phyloP scores from a whole-genome alignment of 30 jellyfish, hydroid and myxozoan species.

The Calvadosia cruxmelitensis region DNA sequence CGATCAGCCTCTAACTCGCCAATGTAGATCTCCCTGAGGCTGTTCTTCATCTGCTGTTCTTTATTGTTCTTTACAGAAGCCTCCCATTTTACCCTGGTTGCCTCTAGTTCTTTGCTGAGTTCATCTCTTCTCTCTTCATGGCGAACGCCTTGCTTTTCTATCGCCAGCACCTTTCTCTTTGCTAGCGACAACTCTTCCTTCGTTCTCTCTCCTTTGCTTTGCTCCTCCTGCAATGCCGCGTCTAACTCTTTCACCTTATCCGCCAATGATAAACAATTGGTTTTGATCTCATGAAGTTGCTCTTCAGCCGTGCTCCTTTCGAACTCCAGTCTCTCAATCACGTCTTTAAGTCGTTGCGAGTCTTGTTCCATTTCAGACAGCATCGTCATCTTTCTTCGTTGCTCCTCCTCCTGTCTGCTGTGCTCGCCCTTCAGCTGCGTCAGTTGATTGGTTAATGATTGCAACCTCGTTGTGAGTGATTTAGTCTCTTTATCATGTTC shows the following conservation, averaged over 20 bases:
- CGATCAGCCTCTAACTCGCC: background rate
- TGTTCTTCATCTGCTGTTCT: background rate
- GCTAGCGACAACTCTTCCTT: conserved; percentile 27
- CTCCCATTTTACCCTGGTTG: background rate
- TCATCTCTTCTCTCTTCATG: background rate
- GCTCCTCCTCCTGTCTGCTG: background rate
- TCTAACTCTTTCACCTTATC: background rate
- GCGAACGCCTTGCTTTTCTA: background rate
- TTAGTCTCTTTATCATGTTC: conserved; percentile 10
- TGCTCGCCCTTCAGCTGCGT: background rate
- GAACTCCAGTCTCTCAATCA: conserved; percentile 43
- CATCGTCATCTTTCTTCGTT: background rate
- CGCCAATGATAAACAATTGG: too few species aligned
- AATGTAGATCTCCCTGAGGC: background rate
- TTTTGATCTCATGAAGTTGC: background rate
- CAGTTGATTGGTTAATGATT: background rate
- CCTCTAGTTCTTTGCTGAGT: background rate
- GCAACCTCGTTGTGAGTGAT: conserved; percentile 1
- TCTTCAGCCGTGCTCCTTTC: conserved; percentile 26
- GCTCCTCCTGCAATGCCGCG: background rate
- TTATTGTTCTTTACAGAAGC: background rate
- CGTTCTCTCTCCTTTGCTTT: background rate
- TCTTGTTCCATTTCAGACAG: conserved; percentile 14
- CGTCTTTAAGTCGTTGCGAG: conserved; percentile 19
- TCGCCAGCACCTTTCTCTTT: conserved; percentile 22